Evolutionary conservation across 2,113 vertebrate genomes (phyloP), one percentile per base, ranked within the genome.

Genomic region (Ptychochromis oligacanthus): DNA sequence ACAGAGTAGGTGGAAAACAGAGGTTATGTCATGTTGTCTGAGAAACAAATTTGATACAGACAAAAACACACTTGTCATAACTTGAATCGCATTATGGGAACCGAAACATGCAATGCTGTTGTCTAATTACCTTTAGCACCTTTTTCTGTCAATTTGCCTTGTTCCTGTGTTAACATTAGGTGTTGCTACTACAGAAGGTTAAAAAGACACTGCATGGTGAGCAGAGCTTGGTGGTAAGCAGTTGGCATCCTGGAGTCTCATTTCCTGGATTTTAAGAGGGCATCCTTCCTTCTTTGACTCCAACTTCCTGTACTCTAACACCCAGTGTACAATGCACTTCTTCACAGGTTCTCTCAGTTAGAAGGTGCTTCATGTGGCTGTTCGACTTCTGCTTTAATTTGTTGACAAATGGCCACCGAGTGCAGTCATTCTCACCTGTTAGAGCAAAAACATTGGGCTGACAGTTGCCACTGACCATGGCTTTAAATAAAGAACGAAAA

Each of bases 251-350:
- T 93, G 93, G 81, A 94, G 84, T 88, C 86, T 93, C 87, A 89
- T 94, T 96, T 95, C 94, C 95, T 94, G 91, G 61, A 91, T 91
- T 92, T 94, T 82, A 91, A 93, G 92, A 90, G 91, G 84, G 83
- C 87, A 87, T 93, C 93, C 94, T 94, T 94, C 93, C 91, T 88
- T 60, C 85, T 91, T 77, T 89, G 60, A 85, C 87, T 87, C 75
- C 34, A 52, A 74, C 91, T 94, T 95, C 94, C 92, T 93, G 72
- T 90, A 52, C 88, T 88, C 82, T 81, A 87, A 91, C 92, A 89
- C 89, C 89, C 85, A 86, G 81, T 90, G 89, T 86, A 75, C 83
- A 80, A 56, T 46, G 79, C 17, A 49, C 55, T 84, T 76, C 87
- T 87, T 92, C 76, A 74, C 87, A 80, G 79, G 34, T 77, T 85